These are phyloP conservation scores for Drosophila lowei DNA, from an alignment of 1,140 invertebrate genomes.

Conservation along the genomic window DNA sequence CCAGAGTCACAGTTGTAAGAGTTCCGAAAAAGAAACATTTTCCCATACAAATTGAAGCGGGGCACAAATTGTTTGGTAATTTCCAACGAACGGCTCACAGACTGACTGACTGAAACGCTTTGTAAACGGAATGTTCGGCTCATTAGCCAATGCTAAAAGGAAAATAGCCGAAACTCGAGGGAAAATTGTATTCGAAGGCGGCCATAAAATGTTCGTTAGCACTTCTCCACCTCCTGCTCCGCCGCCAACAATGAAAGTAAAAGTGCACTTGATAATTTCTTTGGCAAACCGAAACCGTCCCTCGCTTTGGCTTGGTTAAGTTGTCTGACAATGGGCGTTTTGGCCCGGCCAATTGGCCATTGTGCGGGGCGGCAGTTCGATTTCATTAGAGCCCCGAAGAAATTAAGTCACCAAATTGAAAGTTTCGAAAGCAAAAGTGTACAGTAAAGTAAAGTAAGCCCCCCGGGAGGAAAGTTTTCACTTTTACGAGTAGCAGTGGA, in stretches of 20 bases:
- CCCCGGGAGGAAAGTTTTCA: constrained; percentile 49
- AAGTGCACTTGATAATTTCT: constrained; percentile 82
- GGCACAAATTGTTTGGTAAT: constrained; percentile 73
- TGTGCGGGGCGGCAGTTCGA: constrained; percentile 56
- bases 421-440: constrained; percentile 69
- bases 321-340: constrained; percentile 55
- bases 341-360: constrained; percentile 41
- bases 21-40: constrained; percentile 54
- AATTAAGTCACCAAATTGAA: constrained; percentile 79
- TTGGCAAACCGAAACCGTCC: constrained; percentile 38
- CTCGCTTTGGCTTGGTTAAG: background rate
- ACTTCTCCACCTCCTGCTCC: constrained; percentile 12
- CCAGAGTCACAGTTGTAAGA: constrained; percentile 19
- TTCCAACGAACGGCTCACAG: constrained; percentile 19
- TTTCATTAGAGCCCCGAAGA: constrained; percentile 72
- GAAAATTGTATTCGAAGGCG: constrained; percentile 49
- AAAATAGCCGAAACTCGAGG: constrained; percentile 60
- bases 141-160: constrained; percentile 74
- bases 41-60: constrained; percentile 65
- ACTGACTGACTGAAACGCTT: constrained; percentile 3
- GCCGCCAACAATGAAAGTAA: constrained; percentile 72
- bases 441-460: constrained; percentile 8
- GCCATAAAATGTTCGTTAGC: constrained; percentile 61
- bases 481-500: constrained; percentile 43
- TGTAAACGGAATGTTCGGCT: constrained; percentile 51